Evolutionary conservation across 2,113 vertebrate species (phyloP).

Genomic region (Salvator merianae): DNA sequence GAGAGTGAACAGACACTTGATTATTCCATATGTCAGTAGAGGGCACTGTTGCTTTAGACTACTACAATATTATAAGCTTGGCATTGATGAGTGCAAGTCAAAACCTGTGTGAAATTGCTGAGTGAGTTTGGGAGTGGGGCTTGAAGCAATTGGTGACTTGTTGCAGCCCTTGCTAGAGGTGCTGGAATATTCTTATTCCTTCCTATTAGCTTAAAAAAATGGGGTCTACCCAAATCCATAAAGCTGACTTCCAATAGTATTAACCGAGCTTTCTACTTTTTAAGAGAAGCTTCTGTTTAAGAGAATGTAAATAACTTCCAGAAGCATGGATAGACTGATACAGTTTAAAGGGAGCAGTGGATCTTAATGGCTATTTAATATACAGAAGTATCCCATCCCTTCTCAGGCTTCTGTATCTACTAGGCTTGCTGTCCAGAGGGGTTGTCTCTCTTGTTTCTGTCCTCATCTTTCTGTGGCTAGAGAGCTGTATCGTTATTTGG

Average conservation of each 20-base stretch:
- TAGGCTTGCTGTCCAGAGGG: neutral
- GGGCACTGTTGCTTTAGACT: slow-evolving; percentile 6
- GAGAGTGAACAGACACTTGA: neutral
- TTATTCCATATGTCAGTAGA: neutral
- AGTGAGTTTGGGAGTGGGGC: neutral
- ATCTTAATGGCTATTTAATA: neutral
- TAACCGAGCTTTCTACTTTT: neutral
- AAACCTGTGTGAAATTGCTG: slow-evolving; percentile 4
- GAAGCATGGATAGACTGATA: neutral
- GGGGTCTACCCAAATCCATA: neutral
- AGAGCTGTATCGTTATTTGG: neutral
- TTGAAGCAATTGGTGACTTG: neutral
- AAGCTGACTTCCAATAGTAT: neutral
- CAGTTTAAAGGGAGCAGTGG: neutral
- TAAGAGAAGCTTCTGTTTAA: neutral
- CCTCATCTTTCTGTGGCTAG: neutral
- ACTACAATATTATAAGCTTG: neutral
- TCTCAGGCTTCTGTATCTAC: neutral
- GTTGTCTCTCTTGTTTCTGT: neutral
- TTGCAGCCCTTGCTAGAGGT: neutral
- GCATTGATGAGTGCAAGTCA: neutral
- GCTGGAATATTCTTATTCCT: neutral
- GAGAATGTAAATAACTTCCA: neutral
- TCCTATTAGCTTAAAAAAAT: neutral
- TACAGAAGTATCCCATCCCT: neutral